Base-by-base conservation (phyloP, 2,888 invertebrate species). In the Epirrhoe tristata region DNA sequence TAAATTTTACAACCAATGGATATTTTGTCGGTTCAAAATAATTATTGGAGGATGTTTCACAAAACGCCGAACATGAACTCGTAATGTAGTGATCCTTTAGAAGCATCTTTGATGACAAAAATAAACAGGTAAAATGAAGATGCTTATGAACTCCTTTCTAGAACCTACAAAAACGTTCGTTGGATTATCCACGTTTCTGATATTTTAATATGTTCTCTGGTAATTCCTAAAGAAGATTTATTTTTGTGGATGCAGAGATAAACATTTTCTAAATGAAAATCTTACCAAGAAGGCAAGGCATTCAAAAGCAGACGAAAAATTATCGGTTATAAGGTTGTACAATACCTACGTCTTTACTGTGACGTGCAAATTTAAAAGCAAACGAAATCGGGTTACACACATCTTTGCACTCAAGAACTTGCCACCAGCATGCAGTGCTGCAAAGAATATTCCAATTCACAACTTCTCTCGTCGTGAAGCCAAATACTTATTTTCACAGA, bases 381-480 rank as follows among this genome's bases (percentile, higher is more conserved):
- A 65, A 67, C 62, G 46, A 59, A 63, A 67, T 65, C 52, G 39
- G 46, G 57, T 66, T 64, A 57, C 31, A 54, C 43, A 63, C 61
- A 66, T 59, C 16, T 46, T 50, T 58, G 57, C 66, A 61, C 17
- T 56, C 51, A 46, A 52, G 34, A 58, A 58, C n/a, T 62, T 66
- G 50, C 51, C 58, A 50, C 55, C 66, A 46, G 50, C n/a, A n/a
- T n/a, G n/a, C 66, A 69, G 63, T 48, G 64, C 43, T 50, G 65
- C 66, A 59, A 67, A 69, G 69, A 69, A 67, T 69, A 72, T 72
- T 72, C 69, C 72, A 51, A 70, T 72, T 58, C 70, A 62, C 57
- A 58, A 58, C 61, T 61, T 64, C 31, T 48, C 50, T 54, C 34
- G 58, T 58, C 62, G 51, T 63, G 57, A 66, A 69, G 69, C 63